Conservation (phyloP, 2,113 vertebrate genomes). For the Isichthys henryi region DNA sequence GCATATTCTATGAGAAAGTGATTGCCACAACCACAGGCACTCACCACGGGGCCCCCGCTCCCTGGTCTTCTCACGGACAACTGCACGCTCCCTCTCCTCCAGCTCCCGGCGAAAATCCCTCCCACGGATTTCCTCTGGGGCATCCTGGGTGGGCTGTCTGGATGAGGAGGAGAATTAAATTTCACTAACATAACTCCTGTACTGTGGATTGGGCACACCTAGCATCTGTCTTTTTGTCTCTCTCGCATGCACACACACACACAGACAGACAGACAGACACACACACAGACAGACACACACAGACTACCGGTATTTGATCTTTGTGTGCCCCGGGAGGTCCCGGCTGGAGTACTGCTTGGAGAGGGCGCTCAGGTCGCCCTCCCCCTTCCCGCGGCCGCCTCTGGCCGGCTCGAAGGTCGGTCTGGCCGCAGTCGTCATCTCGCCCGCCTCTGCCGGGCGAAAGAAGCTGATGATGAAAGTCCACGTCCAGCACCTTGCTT, state of each 20-base stretch:
- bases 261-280: no score
- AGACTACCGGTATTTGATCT: slow-evolving; percentile 89
- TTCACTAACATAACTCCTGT: background rate
- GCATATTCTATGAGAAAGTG: background rate
- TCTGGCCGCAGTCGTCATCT: slow-evolving; percentile 93
- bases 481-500: background rate
- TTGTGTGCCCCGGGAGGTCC: slow-evolving; percentile 93
- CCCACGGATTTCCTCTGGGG: slow-evolving; percentile 86
- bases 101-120: slow-evolving; percentile 93
- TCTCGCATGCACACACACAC: background rate
- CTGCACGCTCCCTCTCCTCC: slow-evolving; percentile 85
- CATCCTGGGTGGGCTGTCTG: slow-evolving; percentile 93
- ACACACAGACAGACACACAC: background rate
- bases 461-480: background rate
- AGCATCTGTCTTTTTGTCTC: background rate
- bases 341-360: slow-evolving; percentile 95
- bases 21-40: background rate
- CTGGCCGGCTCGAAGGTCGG: slow-evolving; percentile 95
- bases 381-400: slow-evolving; percentile 93
- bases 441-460: slow-evolving; percentile 36
- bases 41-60: slow-evolving; percentile 84
- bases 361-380: slow-evolving; percentile 90
- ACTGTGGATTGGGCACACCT: background rate
- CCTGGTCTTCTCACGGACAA: slow-evolving; percentile 80
- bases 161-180: background rate